A percentile compares a stretch with the other conserved stretches of the same genome.
These are phyloP conservation scores for Circaetus gallicus DNA, from an alignment of 2,113 vertebrate species.

Conservation along the genomic window DNA sequence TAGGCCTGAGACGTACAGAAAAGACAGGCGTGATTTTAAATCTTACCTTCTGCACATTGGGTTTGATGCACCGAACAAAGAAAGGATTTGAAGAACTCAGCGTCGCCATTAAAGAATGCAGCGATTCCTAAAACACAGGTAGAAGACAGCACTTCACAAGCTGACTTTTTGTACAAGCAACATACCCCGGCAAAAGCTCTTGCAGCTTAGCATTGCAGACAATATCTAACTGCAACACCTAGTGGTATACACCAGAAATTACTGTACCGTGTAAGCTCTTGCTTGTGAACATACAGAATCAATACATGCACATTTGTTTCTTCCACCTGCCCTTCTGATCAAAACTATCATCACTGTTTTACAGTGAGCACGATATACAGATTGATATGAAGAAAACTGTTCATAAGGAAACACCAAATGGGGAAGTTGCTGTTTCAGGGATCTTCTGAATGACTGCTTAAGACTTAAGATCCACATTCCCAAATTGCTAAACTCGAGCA, in stretches of 20 bases:
- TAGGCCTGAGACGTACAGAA: background rate
- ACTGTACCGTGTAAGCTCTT: background rate
- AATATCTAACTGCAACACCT: slow-evolving; percentile 17
- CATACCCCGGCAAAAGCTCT: background rate
- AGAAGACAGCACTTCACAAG: background rate
- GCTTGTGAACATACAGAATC: background rate
- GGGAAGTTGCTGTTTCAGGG: background rate
- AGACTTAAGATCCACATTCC: background rate
- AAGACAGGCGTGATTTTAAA: background rate
- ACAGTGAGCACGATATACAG: background rate
- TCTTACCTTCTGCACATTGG: slow-evolving; percentile 91
- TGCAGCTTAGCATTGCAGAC: background rate
- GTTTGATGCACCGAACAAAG: slow-evolving; percentile 97
- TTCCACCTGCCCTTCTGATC: background rate
- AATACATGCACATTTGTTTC: fast-evolving
- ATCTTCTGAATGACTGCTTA: background rate
- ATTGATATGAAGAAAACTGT: background rate
- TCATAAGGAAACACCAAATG: background rate
- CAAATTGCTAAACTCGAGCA: background rate
- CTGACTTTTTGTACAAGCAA: background rate
- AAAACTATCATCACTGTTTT: background rate
- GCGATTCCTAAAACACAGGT: slow-evolving; percentile 72
- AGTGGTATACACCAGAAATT: background rate
- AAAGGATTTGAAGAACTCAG: slow-evolving; percentile 91
- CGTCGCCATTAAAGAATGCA: slow-evolving; percentile 93